Conservation (phyloP, 2,888 invertebrate species). For the Strigamia maritima region DNA sequence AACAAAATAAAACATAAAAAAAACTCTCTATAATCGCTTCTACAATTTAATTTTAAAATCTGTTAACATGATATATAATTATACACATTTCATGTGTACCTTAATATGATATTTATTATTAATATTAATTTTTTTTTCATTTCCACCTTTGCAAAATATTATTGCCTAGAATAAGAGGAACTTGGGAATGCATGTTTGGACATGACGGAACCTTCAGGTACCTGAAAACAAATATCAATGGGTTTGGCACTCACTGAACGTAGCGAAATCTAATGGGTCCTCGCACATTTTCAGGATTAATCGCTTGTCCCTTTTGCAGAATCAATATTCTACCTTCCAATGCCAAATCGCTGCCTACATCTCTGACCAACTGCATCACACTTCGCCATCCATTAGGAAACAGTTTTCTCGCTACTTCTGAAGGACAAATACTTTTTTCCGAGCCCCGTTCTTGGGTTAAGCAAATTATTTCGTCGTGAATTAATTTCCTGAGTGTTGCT, state of each 20-base stretch:
- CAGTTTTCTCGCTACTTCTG: slow-evolving; percentile 38
- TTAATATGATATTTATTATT: slow-evolving; percentile 32
- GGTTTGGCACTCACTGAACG: slow-evolving; percentile 36
- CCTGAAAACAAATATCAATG: slow-evolving; percentile 34
- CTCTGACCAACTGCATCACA: slow-evolving; percentile 38
- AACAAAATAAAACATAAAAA: background rate
- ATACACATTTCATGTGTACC: slow-evolving; percentile 39
- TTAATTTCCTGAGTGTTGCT: slow-evolving; percentile 38
- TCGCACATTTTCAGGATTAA: slow-evolving; percentile 38
- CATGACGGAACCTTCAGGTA: slow-evolving; percentile 38
- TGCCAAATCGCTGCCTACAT: slow-evolving; percentile 38
- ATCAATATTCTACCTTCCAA: slow-evolving; percentile 37
- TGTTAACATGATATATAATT: slow-evolving; percentile 31
- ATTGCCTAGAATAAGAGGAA: slow-evolving; percentile 39
- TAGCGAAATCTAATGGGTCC: slow-evolving; percentile 39
- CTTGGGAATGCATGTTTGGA: slow-evolving; percentile 39
- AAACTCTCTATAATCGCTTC: slow-evolving; percentile 10
- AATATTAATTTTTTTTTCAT: slow-evolving; percentile 19
- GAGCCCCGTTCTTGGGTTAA: slow-evolving; percentile 35
- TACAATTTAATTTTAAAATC: slow-evolving; percentile 26
- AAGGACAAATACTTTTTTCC: slow-evolving; percentile 38
- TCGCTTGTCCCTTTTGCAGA: slow-evolving; percentile 39
- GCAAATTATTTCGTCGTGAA: slow-evolving; percentile 38
- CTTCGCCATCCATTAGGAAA: slow-evolving; percentile 40
- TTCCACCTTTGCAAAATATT: slow-evolving; percentile 21